Conservation (phyloP, 2,888 invertebrate genomes). For the Drosophila pseudotakahashii region DNA sequence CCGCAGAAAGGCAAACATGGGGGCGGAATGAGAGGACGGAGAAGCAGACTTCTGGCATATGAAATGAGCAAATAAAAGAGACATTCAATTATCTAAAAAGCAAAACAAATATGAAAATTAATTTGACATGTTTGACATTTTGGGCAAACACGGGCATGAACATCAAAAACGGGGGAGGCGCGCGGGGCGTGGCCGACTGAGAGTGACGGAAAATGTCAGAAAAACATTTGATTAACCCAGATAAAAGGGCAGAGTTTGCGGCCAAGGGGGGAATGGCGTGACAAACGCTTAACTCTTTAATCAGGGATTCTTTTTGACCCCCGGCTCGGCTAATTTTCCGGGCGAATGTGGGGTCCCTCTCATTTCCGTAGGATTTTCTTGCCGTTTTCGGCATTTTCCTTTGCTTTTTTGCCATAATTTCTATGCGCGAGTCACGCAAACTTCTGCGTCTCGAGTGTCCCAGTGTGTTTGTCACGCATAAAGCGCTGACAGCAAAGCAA, state of each 20-base stretch:
- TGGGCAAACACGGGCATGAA: slow-evolving; percentile 58
- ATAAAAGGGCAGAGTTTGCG: slow-evolving; percentile 14
- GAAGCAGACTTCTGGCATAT: slow-evolving; percentile 24
- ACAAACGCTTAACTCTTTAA: slow-evolving; percentile 76
- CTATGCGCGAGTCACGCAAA: slow-evolving; percentile 65
- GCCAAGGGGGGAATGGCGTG: slow-evolving; percentile 53
- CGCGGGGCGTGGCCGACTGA: slow-evolving; percentile 7
- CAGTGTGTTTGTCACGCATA: slow-evolving; percentile 24
- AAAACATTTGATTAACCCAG: slow-evolving; percentile 57
- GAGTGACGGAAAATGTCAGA: slow-evolving; percentile 43
- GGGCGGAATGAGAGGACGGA: neutral
- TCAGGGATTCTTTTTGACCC: slow-evolving; percentile 51
- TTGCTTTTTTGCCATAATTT: slow-evolving; percentile 53
- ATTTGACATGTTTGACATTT: slow-evolving; percentile 76
- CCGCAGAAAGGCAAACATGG: slow-evolving; percentile 8
- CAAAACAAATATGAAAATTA: slow-evolving; percentile 66
- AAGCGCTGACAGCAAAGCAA: slow-evolving; percentile 68
- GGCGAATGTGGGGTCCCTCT: slow-evolving; percentile 44
- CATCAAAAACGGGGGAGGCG: slow-evolving; percentile 12
- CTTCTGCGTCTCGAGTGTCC: slow-evolving; percentile 46
- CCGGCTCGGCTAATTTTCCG: slow-evolving; percentile 49
- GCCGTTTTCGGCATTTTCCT: slow-evolving; percentile 20
- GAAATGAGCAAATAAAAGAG: slow-evolving; percentile 53
- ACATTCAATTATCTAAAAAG: slow-evolving; percentile 75
- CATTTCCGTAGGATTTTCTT: slow-evolving; percentile 16